phyloP scores from a whole-genome alignment of 2,888 invertebrate genomes.

The Notodonta dromedarius region DNA sequence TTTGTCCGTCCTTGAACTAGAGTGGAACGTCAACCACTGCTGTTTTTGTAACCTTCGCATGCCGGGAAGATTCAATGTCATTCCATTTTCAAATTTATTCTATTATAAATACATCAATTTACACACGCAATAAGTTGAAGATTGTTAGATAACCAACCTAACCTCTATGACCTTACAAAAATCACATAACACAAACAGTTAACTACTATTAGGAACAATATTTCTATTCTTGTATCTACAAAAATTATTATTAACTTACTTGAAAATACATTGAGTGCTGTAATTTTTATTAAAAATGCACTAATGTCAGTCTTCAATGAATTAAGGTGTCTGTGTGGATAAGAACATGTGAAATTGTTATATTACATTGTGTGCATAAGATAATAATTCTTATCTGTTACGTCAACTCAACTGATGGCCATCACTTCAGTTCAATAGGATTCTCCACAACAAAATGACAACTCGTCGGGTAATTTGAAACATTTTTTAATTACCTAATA shows the following conservation, averaged over 20 bases:
- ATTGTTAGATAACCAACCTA: constrained; percentile 69
- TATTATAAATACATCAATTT: neutral
- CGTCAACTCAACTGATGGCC: constrained; percentile 59
- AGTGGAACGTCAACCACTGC: constrained; percentile 49
- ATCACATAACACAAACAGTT: constrained; percentile 11
- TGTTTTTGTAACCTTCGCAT: constrained; percentile 44
- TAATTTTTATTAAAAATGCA: neutral
- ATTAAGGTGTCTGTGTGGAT: constrained; percentile 49
- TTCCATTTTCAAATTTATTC: constrained; percentile 9
- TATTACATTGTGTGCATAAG: constrained; percentile 58
- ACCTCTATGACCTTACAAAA: constrained; percentile 64
- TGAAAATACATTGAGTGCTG: constrained; percentile 10
- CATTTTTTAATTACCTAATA: constrained; percentile 31
- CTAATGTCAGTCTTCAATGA: constrained; percentile 44
- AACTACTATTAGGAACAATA: neutral
- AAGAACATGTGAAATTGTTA: constrained; percentile 42
- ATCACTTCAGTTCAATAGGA: constrained; percentile 70
- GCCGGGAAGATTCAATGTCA: constrained; percentile 25
- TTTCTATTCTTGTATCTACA: neutral
- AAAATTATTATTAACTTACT: neutral
- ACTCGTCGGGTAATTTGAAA: constrained; percentile 69
- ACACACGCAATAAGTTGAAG: constrained; percentile 10
- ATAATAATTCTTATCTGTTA: constrained; percentile 75
- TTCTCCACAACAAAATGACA: constrained; percentile 72
- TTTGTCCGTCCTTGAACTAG: constrained; percentile 72